Evolutionary conservation across 2,888 invertebrate genomes (phyloP), one percentile per base, ranked within the genome.

Genomic region (Trichogramma dendrolimi): DNA sequence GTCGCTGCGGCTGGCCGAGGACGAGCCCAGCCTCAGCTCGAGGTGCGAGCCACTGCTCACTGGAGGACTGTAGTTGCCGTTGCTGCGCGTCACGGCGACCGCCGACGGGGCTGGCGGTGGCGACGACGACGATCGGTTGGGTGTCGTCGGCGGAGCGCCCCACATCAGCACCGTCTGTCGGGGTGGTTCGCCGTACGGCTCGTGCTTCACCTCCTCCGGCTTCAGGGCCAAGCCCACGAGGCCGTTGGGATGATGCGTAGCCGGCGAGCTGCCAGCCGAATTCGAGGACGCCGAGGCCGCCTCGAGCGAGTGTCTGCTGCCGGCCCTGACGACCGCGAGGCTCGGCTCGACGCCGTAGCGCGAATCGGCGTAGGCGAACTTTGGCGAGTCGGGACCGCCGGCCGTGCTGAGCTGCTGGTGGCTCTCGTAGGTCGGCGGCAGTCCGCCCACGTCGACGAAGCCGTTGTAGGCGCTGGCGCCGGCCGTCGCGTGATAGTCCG

Each of bases 111-210:
- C 11, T 1, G 65, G 63, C 4, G 79, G 79, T 27, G 79, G 79
- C 65, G 79, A 79, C 58, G 73, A 76, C 2, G 79, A 79, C 60
- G 78, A 79, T 62, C 76, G 77, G 47, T 77, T 72, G 4, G 79
- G 77, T 6, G 79, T 76, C 4, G 77, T 77, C 0, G 78, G 78
- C 3, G 79, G 78, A 5, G 76, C 75, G 6, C 94, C 94, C 94
- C 94, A 95, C 94, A 95, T 94, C 50, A 95, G 84, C 58, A 94
- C 95, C 8, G 94, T 95, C 80, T 95, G 94, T 51, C 95, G 83
- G 0, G 90, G 88, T 68, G 86, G 82, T 71, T 87, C 87, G 61
- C 70, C 58, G 65, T 74, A 79, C 38, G 79, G 77, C 63, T 84
- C 84, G 0, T 81, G 74, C 69, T 85, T 85, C 38, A 84, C 82